Evolutionary conservation across 2,113 vertebrate genomes (phyloP), one percentile per base, ranked within the genome.

Genomic region (Ibidorhyncha struthersii): DNA sequence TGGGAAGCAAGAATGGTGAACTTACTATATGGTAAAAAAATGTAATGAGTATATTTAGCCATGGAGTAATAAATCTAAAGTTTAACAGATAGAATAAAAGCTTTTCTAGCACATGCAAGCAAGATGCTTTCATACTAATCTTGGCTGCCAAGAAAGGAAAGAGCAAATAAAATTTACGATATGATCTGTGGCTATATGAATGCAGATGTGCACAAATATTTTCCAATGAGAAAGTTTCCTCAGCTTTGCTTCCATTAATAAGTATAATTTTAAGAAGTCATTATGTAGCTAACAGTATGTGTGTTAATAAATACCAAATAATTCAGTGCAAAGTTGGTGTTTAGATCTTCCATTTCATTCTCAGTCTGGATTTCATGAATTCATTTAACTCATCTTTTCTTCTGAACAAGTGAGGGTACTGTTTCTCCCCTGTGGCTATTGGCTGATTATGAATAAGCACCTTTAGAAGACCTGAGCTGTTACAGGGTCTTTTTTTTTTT

Each of bases 111-210:
- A 95, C 4, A 67, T 92, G 72, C 8, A 93, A 61, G 40, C 74
- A 91, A 90, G 73, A 84, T 91, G 58, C 43, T 95, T 96, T 95
- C 83, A 82, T 15, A 76, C 8, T 6, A 80, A 12, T 43, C 30
- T 72, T 97, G 22, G 34, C 80, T 94, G 66, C 18, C 41, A 86
- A 94, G 59, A 91, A 84, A 67, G 45, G 47, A 94, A 97, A 95
- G 20, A 89, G 2, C 14, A 89, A 82, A 90, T 92, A 92, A 94
- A 96, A 90, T 93, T 93, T 93, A 76, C 22, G 2, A 3, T 83
- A 41, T 58, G 55, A 36, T 93, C 43, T 89, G 32, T 56, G 40
- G 13, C 12, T 76, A 4, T 63, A 18, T 62, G 30, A 87, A 34
- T 94, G 76, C 65, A 96, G 71, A 93, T 96, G 38, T 72, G 30